These are phyloP conservation scores for Eucriotettix oculatus DNA, from an alignment of 2,888 invertebrate genomes.

Conservation along the genomic window DNA sequence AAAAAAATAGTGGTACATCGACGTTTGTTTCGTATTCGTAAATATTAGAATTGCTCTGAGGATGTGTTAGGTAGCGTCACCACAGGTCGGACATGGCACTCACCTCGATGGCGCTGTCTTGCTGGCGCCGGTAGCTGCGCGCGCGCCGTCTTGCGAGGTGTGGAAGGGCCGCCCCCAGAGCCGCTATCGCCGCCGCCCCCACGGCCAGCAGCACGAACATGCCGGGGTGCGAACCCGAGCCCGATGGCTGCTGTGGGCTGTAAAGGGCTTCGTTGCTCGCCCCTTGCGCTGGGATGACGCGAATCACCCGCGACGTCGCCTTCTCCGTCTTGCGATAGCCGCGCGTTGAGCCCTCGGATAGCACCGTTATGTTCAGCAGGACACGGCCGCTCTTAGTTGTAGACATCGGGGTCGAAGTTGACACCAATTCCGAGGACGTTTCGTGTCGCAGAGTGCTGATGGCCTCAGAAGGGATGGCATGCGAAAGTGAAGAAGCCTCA, in stretches of 20 bases:
- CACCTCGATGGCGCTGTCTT: constrained; percentile 37
- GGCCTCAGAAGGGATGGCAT: too few species aligned
- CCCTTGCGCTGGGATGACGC: neutral
- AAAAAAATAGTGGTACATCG: too few species aligned
- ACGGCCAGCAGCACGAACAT: constrained; percentile 38
- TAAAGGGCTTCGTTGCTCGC: too few species aligned
- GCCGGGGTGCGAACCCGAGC: constrained; percentile 28
- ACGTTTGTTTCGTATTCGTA: too few species aligned
- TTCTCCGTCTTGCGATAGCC: neutral
- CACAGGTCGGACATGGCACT: constrained; percentile 41
- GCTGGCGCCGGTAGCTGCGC: constrained; percentile 18
- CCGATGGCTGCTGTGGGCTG: neutral
- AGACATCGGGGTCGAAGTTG: too few species aligned
- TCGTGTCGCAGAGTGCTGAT: too few species aligned
- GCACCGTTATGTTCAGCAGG: neutral
- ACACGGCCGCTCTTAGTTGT: neutral
- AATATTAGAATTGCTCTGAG: too few species aligned
- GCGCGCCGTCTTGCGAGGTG: constrained; percentile 20
- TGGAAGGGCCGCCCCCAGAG: constrained; percentile 30
- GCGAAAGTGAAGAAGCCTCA: too few species aligned
- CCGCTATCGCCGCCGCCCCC: constrained; percentile 35
- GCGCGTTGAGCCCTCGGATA: neutral
- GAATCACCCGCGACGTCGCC: neutral
- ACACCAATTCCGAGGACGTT: too few species aligned
- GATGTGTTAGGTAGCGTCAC: constrained; percentile 33